These are phyloP conservation scores for Eupithecia vulgata DNA, from an alignment of 2,888 invertebrate species.

Conservation along the genomic window DNA sequence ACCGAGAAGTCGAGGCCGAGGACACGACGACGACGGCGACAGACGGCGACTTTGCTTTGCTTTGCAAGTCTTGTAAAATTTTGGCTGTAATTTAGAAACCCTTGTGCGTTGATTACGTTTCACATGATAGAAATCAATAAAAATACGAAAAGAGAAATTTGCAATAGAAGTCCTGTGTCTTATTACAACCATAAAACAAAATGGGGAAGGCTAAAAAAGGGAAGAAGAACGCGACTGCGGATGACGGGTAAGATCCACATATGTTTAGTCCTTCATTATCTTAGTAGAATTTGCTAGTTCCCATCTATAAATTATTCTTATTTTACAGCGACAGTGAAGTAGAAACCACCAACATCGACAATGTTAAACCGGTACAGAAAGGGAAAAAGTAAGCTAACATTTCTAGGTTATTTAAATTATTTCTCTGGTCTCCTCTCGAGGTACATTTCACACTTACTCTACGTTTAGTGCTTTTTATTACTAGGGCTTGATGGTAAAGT, in stretches of 20 bases:
- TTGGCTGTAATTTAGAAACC: constrained; percentile 59
- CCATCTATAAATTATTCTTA: constrained; percentile 43
- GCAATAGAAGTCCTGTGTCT: constrained; percentile 74
- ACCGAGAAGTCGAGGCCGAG: constrained; percentile 22
- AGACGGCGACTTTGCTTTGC: constrained; percentile 66
- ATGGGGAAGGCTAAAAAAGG: constrained; percentile 94
- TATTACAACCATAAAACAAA: constrained; percentile 63
- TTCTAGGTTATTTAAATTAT: constrained; percentile 65
- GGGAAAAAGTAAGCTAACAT: constrained; percentile 74
- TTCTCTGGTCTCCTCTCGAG: neutral
- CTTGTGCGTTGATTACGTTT: constrained; percentile 72
- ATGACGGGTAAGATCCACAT: constrained; percentile 87
- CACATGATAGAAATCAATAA: constrained; percentile 80
- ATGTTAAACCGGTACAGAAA: constrained; percentile 69
- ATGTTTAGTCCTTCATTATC: constrained; percentile 56
- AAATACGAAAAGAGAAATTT: constrained; percentile 67
- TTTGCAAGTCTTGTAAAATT: constrained; percentile 44
- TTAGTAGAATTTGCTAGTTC: constrained; percentile 38
- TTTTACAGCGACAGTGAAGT: constrained; percentile 86
- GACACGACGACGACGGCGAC: constrained; percentile 75
- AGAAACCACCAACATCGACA: constrained; percentile 75
- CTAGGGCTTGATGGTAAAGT: neutral
- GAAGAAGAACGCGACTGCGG: constrained; percentile 89
- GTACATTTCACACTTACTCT: neutral
- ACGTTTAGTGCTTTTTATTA: neutral